These are phyloP conservation scores for Trematomus bernacchii DNA, from an alignment of 2,797 vertebrate genomes.

Conservation along the genomic window DNA sequence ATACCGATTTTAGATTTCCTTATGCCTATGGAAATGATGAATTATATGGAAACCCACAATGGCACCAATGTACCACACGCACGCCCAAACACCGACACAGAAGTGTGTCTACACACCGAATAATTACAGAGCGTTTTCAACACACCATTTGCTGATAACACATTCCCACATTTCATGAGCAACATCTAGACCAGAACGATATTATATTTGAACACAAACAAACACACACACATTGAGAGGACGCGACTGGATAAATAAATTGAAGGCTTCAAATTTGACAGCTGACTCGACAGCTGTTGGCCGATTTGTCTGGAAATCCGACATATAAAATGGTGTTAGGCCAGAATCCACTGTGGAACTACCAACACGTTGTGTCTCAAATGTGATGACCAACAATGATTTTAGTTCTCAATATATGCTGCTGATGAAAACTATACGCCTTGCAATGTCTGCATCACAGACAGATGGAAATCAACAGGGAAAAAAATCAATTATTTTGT, in stretches of 20 bases:
- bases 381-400: conserved; percentile 35
- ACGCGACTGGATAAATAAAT: conserved; percentile 44
- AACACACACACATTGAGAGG: conserved; percentile 19
- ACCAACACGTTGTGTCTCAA: conserved; percentile 19
- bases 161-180: conserved; percentile 74
- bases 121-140: conserved; percentile 45
- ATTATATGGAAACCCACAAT: conserved; percentile 27
- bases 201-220: conserved; percentile 42
- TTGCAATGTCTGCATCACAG: conserved; percentile 38
- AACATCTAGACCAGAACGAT: conserved; percentile 63
- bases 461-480: conserved; percentile 50
- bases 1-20: conserved; percentile 35
- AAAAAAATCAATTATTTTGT: conserved; percentile 46
- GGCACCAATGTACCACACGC: not conserved
- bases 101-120: conserved; percentile 29
- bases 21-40: conserved; percentile 15
- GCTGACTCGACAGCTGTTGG: conserved; percentile 42
- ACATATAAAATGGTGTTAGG: conserved; percentile 31
- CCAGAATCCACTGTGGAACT: conserved; percentile 19
- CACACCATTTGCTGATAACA: conserved; percentile 70
- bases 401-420: conserved; percentile 40
- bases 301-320: conserved; percentile 36
- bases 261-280: conserved; percentile 57
- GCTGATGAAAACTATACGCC: conserved; percentile 28
- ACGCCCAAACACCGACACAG: conserved; percentile 22